These are phyloP conservation scores for Argentina silus DNA, from an alignment of 2,797 vertebrate genomes.

Conservation along the genomic window DNA sequence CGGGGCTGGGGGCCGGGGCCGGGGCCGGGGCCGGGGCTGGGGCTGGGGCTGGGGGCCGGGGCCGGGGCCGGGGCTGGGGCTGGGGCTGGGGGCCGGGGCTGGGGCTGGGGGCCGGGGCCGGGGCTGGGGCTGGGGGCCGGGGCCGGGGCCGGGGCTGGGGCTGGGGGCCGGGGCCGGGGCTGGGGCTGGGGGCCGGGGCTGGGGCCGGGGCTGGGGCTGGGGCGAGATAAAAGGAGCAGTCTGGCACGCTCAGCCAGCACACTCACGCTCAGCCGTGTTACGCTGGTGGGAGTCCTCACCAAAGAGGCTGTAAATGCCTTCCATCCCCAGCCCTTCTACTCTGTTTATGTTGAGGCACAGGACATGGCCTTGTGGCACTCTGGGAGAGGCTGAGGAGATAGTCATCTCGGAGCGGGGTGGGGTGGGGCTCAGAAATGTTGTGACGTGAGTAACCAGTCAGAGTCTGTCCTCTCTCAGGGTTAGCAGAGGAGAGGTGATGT, in stretches of 20 bases:
- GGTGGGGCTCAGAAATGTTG: neutral
- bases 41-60: too few species aligned
- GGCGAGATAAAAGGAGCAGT: conserved; percentile 38
- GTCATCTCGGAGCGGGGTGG: neutral
- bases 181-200: too few species aligned
- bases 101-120: too few species aligned
- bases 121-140: too few species aligned
- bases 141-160: too few species aligned
- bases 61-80: too few species aligned
- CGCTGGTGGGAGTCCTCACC: neutral
- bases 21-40: too few species aligned
- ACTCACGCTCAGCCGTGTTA: neutral
- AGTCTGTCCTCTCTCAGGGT: neutral
- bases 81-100: too few species aligned
- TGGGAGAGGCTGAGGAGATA: conserved; percentile 7
- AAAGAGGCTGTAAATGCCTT: neutral
- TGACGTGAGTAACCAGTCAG: neutral
- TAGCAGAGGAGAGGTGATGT: neutral
- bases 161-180: too few species aligned
- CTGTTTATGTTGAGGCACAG: neutral
- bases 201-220: too few species aligned
- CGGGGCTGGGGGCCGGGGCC: too few species aligned
- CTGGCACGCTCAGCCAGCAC: neutral
- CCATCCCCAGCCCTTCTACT: neutral
- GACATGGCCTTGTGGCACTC: neutral